phyloP scores from a whole-genome alignment of 2,888 invertebrate genomes.

The Agriopis aurantiaria region DNA sequence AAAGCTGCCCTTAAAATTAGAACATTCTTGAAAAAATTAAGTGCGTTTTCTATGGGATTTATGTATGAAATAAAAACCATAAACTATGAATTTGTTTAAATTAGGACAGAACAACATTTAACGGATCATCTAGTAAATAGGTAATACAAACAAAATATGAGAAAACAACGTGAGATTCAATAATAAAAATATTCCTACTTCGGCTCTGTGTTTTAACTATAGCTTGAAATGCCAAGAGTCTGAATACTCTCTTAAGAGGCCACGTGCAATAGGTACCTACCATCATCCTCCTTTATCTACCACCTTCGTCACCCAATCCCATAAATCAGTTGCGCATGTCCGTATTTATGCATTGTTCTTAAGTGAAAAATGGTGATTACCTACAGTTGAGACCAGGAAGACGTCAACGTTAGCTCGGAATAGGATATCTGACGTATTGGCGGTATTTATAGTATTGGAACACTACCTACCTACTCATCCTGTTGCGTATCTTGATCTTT shows the following conservation, averaged over 20 bases:
- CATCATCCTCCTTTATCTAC: neutral
- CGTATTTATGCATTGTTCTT: conserved; percentile 60
- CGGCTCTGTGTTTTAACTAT: too few species aligned
- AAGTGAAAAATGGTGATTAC: conserved; percentile 69
- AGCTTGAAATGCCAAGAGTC: neutral
- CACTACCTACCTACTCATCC: neutral
- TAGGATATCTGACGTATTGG: conserved; percentile 54
- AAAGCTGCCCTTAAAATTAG: too few species aligned
- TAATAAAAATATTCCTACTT: too few species aligned
- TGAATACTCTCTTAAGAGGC: too few species aligned
- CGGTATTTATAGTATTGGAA: conserved; percentile 32
- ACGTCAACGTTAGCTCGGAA: conserved; percentile 40
- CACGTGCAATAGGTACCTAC: conserved; percentile 16
- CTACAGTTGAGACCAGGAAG: conserved; percentile 64
- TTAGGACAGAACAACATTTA: too few species aligned
- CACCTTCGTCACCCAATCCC: conserved; percentile 22
- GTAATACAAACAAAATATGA: too few species aligned
- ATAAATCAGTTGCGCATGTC: conserved; percentile 61
- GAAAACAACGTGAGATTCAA: too few species aligned
- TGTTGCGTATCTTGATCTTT: neutral
- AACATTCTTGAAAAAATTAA: too few species aligned
- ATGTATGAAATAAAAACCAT: too few species aligned
- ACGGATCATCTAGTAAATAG: too few species aligned
- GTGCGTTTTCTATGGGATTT: too few species aligned
- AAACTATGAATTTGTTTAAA: too few species aligned